Evolutionary conservation across 2,888 invertebrate species (phyloP).

Genomic region (Caenorhabditis doughertyi): DNA sequence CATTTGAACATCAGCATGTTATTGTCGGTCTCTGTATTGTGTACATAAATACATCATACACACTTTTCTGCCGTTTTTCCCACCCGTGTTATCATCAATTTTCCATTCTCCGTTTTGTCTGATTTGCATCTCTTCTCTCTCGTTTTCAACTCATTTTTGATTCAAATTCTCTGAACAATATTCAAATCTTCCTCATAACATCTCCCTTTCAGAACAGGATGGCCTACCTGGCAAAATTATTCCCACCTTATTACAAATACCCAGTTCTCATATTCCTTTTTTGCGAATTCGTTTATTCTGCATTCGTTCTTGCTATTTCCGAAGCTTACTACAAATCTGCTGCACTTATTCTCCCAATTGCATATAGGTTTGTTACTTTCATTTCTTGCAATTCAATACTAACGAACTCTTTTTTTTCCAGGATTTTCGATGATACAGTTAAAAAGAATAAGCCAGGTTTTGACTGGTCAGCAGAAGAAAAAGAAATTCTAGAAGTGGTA

Average conservation of each 20-base stretch:
- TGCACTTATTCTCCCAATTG: constrained; percentile 69
- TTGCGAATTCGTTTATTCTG: constrained; percentile 75
- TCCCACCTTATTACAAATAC: constrained; percentile 79
- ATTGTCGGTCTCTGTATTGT: constrained; percentile 37
- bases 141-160: constrained; percentile 35
- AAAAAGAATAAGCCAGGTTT: constrained; percentile 68
- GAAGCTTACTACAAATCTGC: constrained; percentile 73
- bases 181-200: neutral
- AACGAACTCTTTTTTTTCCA: constrained; percentile 19
- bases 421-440: constrained; percentile 80
- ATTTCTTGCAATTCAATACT: neutral
- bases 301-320: constrained; percentile 75
- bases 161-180: constrained; percentile 19
- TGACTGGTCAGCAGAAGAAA: constrained; percentile 70
- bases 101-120: neutral
- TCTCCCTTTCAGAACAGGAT: neutral
- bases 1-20: constrained; percentile 36
- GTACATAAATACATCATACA: constrained; percentile 42
- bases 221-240: constrained; percentile 56
- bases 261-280: constrained; percentile 79
- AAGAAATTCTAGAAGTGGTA: constrained; percentile 69
- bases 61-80: constrained; percentile 48
- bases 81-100: constrained; percentile 50
- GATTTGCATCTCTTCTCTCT: constrained; percentile 21
- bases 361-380: constrained; percentile 58